phyloP scores from a whole-genome alignment of 1,140 invertebrate genomes.

The Solenopsis invicta region DNA sequence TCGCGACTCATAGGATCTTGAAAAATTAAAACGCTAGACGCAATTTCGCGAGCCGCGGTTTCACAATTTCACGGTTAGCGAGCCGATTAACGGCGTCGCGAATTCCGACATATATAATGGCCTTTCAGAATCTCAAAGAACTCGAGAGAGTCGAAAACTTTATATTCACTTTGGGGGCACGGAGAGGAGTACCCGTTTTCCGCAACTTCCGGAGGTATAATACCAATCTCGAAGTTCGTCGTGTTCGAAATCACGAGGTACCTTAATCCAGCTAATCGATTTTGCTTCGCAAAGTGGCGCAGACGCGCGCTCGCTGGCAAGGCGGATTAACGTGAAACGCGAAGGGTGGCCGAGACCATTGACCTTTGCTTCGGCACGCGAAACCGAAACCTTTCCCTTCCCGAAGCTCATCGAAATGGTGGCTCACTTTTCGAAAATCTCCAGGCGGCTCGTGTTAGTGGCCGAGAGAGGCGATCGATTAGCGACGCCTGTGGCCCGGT shows the following conservation, averaged over 20 bases:
- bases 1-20: not conserved
- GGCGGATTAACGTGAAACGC: slow-evolving; percentile 33
- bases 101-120: not conserved
- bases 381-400: not conserved
- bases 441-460: not conserved
- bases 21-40: not conserved
- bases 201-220: slow-evolving; percentile 40
- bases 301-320: slow-evolving; percentile 21
- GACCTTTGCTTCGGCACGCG: slow-evolving; percentile 38
- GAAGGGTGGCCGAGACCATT: slow-evolving; percentile 13
- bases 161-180: slow-evolving; percentile 37
- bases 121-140: slow-evolving; percentile 33
- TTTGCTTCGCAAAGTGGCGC: slow-evolving; percentile 22
- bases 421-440: slow-evolving; percentile 27
- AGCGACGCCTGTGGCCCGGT: not conserved
- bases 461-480: slow-evolving; percentile 29
- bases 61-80: not conserved
- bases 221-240: slow-evolving; percentile 26
- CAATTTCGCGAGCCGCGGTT: not conserved
- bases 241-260: slow-evolving; percentile 34
- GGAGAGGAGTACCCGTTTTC: not conserved
- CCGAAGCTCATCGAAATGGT: not conserved
- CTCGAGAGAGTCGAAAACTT: slow-evolving; percentile 35
- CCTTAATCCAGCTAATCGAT: slow-evolving; percentile 37
- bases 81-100: slow-evolving; percentile 26